These are phyloP conservation scores for Spilogale gracilis DNA, from an alignment of 2,113 vertebrate genomes.

Conservation along the genomic window DNA sequence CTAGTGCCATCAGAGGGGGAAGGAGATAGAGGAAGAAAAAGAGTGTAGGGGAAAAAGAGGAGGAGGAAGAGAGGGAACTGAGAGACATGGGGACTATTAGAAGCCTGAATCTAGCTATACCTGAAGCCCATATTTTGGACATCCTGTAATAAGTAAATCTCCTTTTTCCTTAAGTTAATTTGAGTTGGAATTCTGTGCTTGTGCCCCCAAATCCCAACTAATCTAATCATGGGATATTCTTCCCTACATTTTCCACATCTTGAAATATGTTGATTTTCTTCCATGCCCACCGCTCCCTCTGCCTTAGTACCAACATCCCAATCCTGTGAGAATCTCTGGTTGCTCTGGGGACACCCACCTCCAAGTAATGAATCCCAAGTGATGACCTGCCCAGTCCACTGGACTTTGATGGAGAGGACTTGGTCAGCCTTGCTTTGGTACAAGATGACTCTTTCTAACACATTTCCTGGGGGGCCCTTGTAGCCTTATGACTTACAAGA, in stretches of 20 bases:
- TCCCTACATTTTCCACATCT: background rate
- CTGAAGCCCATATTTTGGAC: background rate
- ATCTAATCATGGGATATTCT: background rate
- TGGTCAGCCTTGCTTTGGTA: background rate
- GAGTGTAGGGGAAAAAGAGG: background rate
- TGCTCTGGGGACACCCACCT: background rate
- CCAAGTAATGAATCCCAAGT: background rate
- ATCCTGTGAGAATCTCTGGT: background rate
- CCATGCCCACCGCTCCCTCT: background rate
- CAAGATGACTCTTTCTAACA: background rate
- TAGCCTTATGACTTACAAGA: background rate
- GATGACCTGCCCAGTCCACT: background rate
- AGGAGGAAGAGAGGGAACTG: background rate
- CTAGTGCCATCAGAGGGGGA: background rate
- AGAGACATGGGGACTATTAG: background rate
- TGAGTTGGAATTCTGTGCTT: conserved; percentile 3
- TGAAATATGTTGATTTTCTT: background rate
- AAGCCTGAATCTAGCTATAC: background rate
- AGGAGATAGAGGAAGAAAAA: background rate
- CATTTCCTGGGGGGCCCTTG: background rate
- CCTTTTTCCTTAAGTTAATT: background rate
- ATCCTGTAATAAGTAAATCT: background rate
- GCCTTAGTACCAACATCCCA: background rate
- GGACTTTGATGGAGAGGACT: background rate
- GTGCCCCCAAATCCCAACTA: background rate